Conservation (phyloP, 2,888 invertebrate species). For the Dilophus febrilis region DNA sequence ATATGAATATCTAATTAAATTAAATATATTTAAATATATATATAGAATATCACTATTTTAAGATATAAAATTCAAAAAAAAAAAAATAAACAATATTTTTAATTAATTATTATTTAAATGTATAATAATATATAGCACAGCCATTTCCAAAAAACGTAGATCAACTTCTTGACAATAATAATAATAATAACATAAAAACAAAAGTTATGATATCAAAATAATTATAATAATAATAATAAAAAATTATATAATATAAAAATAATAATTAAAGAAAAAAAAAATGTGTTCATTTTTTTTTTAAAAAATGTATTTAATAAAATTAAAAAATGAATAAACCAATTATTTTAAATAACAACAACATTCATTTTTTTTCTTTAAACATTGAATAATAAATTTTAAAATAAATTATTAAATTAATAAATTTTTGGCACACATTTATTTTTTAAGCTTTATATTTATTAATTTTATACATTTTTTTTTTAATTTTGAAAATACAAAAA, state of each 20-base stretch:
- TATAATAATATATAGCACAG: constrained; percentile 35
- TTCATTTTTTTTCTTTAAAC: no score
- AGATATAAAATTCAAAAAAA: no score
- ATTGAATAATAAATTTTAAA: no score
- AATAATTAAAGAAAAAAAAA: constrained; percentile 1
- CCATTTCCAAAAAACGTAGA: constrained; percentile 86
- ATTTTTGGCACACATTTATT: no score
- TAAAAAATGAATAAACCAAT: no score
- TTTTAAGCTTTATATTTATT: no score
- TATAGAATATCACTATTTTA: no score
- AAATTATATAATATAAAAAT: constrained; percentile 6
- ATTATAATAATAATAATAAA: constrained; percentile 2
- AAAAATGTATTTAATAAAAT: no score
- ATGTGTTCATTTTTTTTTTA: background rate
- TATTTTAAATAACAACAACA: no score
- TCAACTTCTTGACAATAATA: constrained; percentile 69
- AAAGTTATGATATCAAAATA: background rate
- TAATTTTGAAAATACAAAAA: no score
- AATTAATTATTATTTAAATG: background rate
- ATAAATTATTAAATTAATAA: no score
- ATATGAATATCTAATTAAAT: background rate
- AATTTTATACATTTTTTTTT: no score
- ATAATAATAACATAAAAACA: constrained; percentile 5
- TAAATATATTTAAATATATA: background rate
- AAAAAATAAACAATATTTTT: background rate